phyloP scores from a whole-genome alignment of 1,140 invertebrate species.

The Lethrus apterus region DNA sequence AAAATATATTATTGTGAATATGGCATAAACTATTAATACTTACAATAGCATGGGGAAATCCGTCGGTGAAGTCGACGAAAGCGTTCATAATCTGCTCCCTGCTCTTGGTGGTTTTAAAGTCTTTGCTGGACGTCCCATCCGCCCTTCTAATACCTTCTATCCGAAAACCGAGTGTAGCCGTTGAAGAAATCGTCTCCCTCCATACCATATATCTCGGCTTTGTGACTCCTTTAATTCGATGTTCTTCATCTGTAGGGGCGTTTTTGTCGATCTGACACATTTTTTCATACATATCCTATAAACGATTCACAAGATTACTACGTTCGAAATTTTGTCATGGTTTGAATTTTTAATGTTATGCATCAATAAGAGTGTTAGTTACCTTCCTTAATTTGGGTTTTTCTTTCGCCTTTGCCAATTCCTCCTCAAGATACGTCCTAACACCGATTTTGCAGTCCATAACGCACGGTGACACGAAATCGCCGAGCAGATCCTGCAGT shows the following conservation, averaged over 20 bases:
- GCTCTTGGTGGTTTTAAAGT: constrained; percentile 93
- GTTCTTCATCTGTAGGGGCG: constrained; percentile 87
- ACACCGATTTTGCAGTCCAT: constrained; percentile 98
- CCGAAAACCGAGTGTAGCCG: constrained; percentile 87
- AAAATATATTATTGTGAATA: no score
- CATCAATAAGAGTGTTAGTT: constrained; percentile 9
- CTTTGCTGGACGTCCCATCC: constrained; percentile 83
- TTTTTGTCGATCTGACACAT: constrained; percentile 91
- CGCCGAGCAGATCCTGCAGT: constrained; percentile 84
- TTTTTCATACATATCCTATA: constrained; percentile 94
- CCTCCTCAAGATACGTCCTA: constrained; percentile 89
- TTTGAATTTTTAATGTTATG: not conserved
- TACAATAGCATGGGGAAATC: constrained; percentile 70
- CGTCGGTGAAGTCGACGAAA: constrained; percentile 74
- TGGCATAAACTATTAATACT: no score
- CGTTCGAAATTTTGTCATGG: not conserved
- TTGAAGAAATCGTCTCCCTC: constrained; percentile 95
- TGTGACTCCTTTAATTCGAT: constrained; percentile 80
- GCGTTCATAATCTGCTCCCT: constrained; percentile 73
- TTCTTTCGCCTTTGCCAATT: constrained; percentile 88
- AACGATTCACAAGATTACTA: constrained; percentile 20
- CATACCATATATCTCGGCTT: constrained; percentile 97
- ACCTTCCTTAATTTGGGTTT: constrained; percentile 87
- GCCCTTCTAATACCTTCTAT: constrained; percentile 91
- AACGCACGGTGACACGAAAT: constrained; percentile 84